Evolutionary conservation across 2,888 invertebrate genomes (phyloP).

Genomic region (Bhutanitis thaidina): DNA sequence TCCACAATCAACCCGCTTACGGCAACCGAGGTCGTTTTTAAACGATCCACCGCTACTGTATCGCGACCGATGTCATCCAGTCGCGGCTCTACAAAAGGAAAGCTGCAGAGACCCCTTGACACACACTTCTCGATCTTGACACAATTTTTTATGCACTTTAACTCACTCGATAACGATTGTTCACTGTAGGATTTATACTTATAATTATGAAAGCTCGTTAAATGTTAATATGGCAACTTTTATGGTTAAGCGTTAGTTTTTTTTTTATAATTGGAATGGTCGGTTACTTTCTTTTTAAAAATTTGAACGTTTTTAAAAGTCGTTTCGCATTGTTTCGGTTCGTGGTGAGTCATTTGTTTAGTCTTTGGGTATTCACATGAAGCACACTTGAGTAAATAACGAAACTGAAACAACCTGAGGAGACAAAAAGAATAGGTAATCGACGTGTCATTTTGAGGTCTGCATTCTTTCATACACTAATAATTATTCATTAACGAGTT

Average conservation of each 20-base stretch:
- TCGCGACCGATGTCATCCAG: constrained; percentile 62
- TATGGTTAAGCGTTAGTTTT: constrained; percentile 56
- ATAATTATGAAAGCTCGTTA: constrained; percentile 40
- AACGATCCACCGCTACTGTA: constrained; percentile 55
- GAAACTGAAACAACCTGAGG: constrained; percentile 30
- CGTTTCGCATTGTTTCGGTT: constrained; percentile 34
- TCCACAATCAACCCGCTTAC: constrained; percentile 49
- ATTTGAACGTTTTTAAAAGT: constrained; percentile 38
- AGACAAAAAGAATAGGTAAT: constrained; percentile 51
- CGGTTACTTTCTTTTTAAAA: constrained; percentile 40
- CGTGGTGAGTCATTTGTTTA: constrained; percentile 45
- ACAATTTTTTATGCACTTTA: constrained; percentile 52
- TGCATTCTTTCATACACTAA: constrained; percentile 42
- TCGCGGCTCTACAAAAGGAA: constrained; percentile 68
- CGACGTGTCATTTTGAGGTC: constrained; percentile 50
- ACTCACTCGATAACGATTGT: constrained; percentile 37
- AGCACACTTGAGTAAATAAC: constrained; percentile 68
- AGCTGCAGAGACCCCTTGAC: constrained; percentile 70
- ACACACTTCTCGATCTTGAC: constrained; percentile 74
- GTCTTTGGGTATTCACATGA: constrained; percentile 49
- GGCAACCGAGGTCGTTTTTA: constrained; percentile 52
- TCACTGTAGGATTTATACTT: constrained; percentile 36
- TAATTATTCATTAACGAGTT: constrained; percentile 48
- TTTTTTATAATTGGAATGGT: constrained; percentile 57
- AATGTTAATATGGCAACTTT: constrained; percentile 72